Base-by-base conservation (phyloP, 2,113 vertebrate species). In the Eptesicus fuscus region DNA sequence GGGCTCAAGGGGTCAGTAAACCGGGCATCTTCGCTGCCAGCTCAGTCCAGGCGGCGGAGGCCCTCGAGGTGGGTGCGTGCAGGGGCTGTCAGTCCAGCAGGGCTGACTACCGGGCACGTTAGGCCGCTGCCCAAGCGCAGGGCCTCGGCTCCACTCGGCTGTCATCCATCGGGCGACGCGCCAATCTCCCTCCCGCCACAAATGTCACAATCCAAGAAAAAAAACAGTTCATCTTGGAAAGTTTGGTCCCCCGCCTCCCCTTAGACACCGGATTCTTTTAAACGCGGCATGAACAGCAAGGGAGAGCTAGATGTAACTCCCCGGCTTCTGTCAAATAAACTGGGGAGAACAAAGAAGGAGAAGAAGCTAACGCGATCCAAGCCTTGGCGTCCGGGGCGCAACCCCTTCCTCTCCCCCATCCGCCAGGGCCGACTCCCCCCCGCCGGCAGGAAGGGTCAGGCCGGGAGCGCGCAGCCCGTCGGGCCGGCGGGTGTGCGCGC, bases 271-370 rank as follows among this genome's bases (percentile, higher is more conserved):
- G 83, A 70, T 65, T 93, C 63, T 92, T 78, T 71, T 25, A 70
- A 53, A 85, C 32, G 59, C 77, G 77, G 73, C 71, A 49, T 63
- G 32, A 76, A 79, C 20, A 61, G 53, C 70, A 30, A 53, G 42
- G 20, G 67, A 73, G 37, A 69, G 82, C 85, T 25, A 23, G 73
- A 44, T 67, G 85, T 13, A 86, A 90, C 74, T 53, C 77, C 51
- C 56, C 14, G 2, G 47, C 28, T 85, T 83, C 63, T 47, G 82
- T 56, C 44, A 28, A 56, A 61, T 65, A 94, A 96, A 93, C 83
- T 30, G 16, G 59, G 32, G 88, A 96, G 97, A 97, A 97, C 97
- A 97, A 97, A 97, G 96, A 35, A 74, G 84, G 6, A 20, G 47
- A 7, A 71, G 86, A 7, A 71, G 86, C 71, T 9, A 59, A 20